Base-by-base conservation (phyloP, 2,888 invertebrate genomes). In the Phaonia tiefii region DNA sequence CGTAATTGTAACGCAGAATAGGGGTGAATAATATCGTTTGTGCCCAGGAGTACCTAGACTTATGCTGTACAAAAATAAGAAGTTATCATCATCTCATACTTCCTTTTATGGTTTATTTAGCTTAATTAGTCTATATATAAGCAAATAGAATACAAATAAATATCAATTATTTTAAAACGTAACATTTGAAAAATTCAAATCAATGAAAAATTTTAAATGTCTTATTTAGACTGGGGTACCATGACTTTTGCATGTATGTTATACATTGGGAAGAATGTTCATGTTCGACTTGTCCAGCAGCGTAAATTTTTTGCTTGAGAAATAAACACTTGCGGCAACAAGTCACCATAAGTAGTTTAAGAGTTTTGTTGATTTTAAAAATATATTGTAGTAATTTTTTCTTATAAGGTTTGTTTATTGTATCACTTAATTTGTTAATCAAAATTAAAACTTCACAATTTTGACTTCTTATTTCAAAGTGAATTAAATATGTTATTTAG, bases 321-420 rank as follows among this genome's bases (percentile, higher is more conserved):
- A 75, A 72, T 65, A 17, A 75, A 75, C 65, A 44, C 75, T 78
- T 81, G 81, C 78, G 63, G 69, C 25, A 81, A 81, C 81, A 81
- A 78, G 49, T 81, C 75, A 78, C 81, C 81, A 78, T 91, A 92
- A 93, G 93, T 92, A 91, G 86, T 87, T n/a, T n/a, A n/a, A n/a
- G n/a, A n/a, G n/a, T n/a, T n/a, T 85, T 87, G 84, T 84, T 84
- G 83, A 46, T 20, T 49, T 60, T 75, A 17, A 71, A 63, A 26
- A 87, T 91, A 83, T 87, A 92, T 89, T 89, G 92, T 93, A 93
- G 93, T 92, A 92, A 92, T 91, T 90, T 63, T 87, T 88, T 87
- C 89, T 87, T 87, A 86, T 86, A 86, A 86, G 86, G 85, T 76
- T 81, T 75, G 66, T 37, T 88, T 89, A 72, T 44, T 90, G 79